Base-by-base conservation (phyloP, 2,888 invertebrate species). In the Athetis lepigone region DNA sequence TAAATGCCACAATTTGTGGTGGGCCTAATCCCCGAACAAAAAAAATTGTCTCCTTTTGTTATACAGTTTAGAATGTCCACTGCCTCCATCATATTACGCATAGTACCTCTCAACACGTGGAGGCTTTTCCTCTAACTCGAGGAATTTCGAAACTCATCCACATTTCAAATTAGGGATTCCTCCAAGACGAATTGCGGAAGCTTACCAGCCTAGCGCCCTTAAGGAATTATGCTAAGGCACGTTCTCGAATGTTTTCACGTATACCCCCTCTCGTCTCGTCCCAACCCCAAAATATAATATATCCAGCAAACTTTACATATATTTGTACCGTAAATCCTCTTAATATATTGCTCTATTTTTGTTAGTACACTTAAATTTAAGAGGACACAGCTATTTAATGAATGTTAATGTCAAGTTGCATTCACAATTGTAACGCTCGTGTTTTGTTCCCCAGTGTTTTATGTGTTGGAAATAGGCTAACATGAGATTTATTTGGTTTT, bases 301-400 rank as follows among this genome's bases (percentile, higher is more conserved):
- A 94, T 94, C 92, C 92, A 87, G 90, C 91, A 94, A 95, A 95
- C 95, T 95, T 95, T 93, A 95, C 95, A 95, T 95, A 95, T 95
- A 95, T 95, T 95, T 95, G 95, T 94, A 92, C 92, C 92, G 92
- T 95, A 94, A 95, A 95, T 95, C 95, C 94, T 91, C 82, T 83
- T 93, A 94, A 94, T 94, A 90, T 94, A 95, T 94, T 82, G 93
- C 94, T 94, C 92, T 94, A 95, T 95, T 94, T 94, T 95, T 95
- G 94, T 92, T 91, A 87, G 90, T 87, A 84, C 86, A 88, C 89
- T 90, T 88, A 90, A 92, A 94, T 93, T 93, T 92, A 89, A 92
- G 81, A 75, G 90, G 87, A 92, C 86, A 84, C 85, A 86, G 88
- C 92, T 92, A 92, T 93, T 93, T 93, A 91, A 92, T 92, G 92